phyloP scores from a whole-genome alignment of 2,113 vertebrate species.

The Carettochelys insculpta region DNA sequence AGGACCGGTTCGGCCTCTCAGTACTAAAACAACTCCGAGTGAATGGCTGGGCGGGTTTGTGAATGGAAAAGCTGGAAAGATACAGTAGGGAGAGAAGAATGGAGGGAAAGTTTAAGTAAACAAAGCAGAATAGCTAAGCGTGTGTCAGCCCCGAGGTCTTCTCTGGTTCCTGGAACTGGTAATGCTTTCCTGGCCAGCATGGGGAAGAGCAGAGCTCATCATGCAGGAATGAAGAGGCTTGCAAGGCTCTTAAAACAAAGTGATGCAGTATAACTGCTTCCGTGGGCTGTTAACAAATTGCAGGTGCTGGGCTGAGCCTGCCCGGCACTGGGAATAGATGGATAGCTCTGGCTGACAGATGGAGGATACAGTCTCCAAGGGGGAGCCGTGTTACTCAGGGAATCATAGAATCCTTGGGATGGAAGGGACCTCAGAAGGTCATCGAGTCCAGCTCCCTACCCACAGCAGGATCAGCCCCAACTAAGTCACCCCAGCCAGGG shows the following conservation, averaged over 20 bases:
- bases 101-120: not conserved
- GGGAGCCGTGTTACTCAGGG: too few relatives aligned
- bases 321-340: not conserved
- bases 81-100: not conserved
- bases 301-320: not conserved
- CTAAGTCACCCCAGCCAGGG: too few relatives aligned
- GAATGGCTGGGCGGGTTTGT: not conserved
- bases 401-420: too few relatives aligned
- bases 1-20: not conserved
- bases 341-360: not conserved
- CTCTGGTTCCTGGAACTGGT: not conserved
- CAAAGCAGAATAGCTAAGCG: not conserved
- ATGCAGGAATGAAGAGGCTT: not conserved
- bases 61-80: not conserved
- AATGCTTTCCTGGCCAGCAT: not conserved
- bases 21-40: not conserved
- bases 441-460: too few relatives aligned
- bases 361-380: too few relatives aligned
- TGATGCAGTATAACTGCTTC: not conserved
- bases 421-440: too few relatives aligned
- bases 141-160: not conserved
- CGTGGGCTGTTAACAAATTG: not conserved
- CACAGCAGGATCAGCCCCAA: too few relatives aligned
- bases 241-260: not conserved
- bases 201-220: not conserved